A percentile compares a stretch with the other conserved stretches of the same genome.
These are phyloP conservation scores for Apostichopus leukothele DNA, from an alignment of 53 echinoderm and acorn worm species.

Conservation along the genomic window DNA sequence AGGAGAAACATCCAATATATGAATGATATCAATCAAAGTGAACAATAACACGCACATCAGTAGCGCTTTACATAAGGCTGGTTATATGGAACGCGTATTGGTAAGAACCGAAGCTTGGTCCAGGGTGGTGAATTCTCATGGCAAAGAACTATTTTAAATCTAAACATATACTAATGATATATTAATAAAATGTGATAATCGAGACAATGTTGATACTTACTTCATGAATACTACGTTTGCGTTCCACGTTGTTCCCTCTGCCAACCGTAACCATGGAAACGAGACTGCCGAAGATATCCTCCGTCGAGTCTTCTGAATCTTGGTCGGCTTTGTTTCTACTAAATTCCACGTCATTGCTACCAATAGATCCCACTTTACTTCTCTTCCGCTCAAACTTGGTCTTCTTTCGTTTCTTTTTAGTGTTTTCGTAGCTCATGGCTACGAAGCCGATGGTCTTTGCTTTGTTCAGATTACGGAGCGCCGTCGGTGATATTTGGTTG, in stretches of 20 bases:
- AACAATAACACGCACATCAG: too few relatives aligned
- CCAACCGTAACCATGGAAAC: conserved; percentile 36
- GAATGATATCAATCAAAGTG: too few relatives aligned
- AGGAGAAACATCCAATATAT: too few relatives aligned
- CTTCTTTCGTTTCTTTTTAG: conserved; percentile 21
- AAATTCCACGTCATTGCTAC: conserved; percentile 19
- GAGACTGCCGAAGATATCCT: conserved; percentile 29
- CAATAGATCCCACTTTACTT: conserved; percentile 12
- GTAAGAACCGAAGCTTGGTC: too few relatives aligned
- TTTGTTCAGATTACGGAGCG: not conserved
- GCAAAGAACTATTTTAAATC: too few relatives aligned
- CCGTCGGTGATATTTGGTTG: not conserved
- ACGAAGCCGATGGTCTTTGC: conserved; percentile 16
- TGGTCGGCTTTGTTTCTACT: not conserved
- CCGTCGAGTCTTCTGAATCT: conserved; percentile 28
- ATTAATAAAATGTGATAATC: too few relatives aligned
- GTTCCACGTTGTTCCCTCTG: not conserved
- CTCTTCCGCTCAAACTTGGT: conserved; percentile 24
- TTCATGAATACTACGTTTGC: conserved; percentile 29
- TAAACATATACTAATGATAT: too few relatives aligned
- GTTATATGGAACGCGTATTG: too few relatives aligned
- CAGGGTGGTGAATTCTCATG: too few relatives aligned
- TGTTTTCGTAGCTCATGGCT: not conserved
- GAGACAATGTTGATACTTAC: not conserved
- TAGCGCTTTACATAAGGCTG: too few relatives aligned